These are phyloP conservation scores for Hypena proboscidalis DNA, from an alignment of 2,888 invertebrate species.

Conservation along the genomic window DNA sequence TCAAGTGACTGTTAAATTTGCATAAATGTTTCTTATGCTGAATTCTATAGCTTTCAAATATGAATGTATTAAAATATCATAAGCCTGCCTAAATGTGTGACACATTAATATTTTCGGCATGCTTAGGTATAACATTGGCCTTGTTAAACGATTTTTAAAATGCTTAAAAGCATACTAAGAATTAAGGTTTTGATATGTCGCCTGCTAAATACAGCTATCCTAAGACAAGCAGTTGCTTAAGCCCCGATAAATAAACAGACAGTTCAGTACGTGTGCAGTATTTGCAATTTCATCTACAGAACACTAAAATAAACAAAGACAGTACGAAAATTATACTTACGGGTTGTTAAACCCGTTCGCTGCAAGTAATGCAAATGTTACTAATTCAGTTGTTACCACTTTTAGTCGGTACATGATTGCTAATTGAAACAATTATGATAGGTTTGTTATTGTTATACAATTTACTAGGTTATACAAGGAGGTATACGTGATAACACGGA, in stretches of 20 bases:
- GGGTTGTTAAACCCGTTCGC: conserved; percentile 1
- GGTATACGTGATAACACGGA: conserved; percentile 30
- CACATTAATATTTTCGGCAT: not conserved
- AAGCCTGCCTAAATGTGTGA: too few relatives aligned
- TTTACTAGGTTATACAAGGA: conserved; percentile 6
- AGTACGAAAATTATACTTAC: not conserved
- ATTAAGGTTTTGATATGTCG: too few relatives aligned
- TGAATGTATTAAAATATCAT: not conserved
- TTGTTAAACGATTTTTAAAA: not conserved
- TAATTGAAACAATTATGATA: too few relatives aligned
- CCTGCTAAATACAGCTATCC: not conserved
- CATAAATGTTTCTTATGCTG: not conserved
- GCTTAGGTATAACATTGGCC: not conserved
- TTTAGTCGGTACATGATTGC: not conserved
- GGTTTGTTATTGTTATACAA: too few relatives aligned
- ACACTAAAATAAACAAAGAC: conserved; percentile 6
- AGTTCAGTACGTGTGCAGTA: not conserved
- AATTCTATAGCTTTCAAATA: not conserved
- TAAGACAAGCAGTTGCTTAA: not conserved
- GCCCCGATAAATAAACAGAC: not conserved
- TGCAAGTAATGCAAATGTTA: not conserved
- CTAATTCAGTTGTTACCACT: conserved; percentile 3
- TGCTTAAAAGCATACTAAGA: not conserved
- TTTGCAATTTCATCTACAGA: not conserved
- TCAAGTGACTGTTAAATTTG: not conserved